phyloP scores from a whole-genome alignment of 1,140 invertebrate genomes.

The Heliconius hewitsoni region DNA sequence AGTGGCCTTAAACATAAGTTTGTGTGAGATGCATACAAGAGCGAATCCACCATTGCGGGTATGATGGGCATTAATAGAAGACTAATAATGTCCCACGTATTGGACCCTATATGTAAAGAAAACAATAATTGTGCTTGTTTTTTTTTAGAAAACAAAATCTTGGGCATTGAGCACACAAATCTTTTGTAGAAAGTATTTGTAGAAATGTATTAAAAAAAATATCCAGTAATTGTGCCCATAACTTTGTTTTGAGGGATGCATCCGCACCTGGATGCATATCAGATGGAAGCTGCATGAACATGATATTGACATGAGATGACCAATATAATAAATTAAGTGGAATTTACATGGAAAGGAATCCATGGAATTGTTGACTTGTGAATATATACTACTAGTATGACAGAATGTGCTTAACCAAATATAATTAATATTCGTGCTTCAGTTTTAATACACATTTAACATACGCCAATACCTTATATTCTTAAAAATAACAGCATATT shows the following conservation, averaged over 20 bases:
- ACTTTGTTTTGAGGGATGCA: no score
- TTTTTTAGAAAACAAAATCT: no score
- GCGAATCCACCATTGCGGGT: no score
- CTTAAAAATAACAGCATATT: not conserved
- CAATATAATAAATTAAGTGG: not conserved
- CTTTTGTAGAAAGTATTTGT: no score
- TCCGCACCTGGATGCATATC: conserved; percentile 14
- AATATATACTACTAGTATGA: not conserved
- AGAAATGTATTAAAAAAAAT: no score
- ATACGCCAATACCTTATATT: conserved; percentile 29
- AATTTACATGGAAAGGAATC: not conserved
- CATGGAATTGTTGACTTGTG: not conserved
- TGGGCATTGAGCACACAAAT: no score
- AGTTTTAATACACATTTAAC: conserved; percentile 19
- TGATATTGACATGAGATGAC: conserved; percentile 11
- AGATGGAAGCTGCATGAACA: conserved; percentile 22
- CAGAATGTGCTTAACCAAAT: conserved; percentile 30
- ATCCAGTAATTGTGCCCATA: no score
- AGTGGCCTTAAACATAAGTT: conserved; percentile 5
- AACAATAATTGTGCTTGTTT: no score
- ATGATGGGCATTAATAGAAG: no score
- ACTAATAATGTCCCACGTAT: no score
- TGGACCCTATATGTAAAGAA: no score
- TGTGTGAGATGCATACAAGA: conserved; percentile 19
- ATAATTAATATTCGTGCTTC: conserved; percentile 22